Evolutionary conservation across 1,140 invertebrate genomes (phyloP), one percentile per base, ranked within the genome.

Genomic region (Bursaphelenchus mucronatus): DNA sequence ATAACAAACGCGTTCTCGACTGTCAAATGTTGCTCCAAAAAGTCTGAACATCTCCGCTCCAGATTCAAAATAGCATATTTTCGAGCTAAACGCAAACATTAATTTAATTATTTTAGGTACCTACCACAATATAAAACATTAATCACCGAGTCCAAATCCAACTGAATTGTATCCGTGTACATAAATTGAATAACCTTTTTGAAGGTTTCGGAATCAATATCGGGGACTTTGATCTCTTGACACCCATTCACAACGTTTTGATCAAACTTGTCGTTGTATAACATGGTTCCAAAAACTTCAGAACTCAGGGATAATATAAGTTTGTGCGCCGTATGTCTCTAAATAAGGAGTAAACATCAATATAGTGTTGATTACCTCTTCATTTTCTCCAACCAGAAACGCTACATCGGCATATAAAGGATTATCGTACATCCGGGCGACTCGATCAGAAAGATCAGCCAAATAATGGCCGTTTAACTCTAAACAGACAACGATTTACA

Each of bases 261-360:
- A n/a, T 66, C 62, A 10, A 83, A 78, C 77, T 84, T 79, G 6
- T 86, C 87, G 47, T 89, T 87, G 80, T 90, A 89, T 76, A 92
- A 91, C 88, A 92, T 90, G 8, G 89, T 89, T 82, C 91, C 89
- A 82, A 92, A 91, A 0, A 92, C 90, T 3, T 88, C 88, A 82
- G 88, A 90, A 7, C 89, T 89, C 47, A 90, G 88, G 6, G 89
- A 88, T 9, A 92, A 79, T 2, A 92, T 87, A 82, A 91, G 89
- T 80, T 90, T 90, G 75, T 92, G 90, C 2, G 90, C 90, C 3
- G 89, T 89, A 67, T 91, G 88, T 49, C 87, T 83, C 75, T 88
- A 86, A 56, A 87, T 85, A 59, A 5, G 10, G 39, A 30, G 11
- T 19, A 64, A 57, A 11, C 43, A 73, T 41, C n/a, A 49, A 41